Evolutionary conservation across 2,797 vertebrate species (phyloP), one percentile per base, ranked within the genome.

Genomic region (Ataeniobius toweri): DNA sequence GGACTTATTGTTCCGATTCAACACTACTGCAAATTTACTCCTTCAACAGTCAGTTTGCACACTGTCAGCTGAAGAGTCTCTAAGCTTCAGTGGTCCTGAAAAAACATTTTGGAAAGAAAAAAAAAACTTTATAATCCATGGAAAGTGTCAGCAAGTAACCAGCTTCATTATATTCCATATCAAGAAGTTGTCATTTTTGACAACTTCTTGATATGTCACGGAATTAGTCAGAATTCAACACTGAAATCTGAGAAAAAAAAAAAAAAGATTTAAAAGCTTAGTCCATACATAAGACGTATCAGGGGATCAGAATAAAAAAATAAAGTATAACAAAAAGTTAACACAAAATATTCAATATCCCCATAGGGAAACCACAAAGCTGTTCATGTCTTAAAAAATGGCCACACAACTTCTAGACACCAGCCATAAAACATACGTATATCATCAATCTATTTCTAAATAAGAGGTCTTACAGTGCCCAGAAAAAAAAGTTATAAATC

Each of bases 1-100:
- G 81, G 80, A 84, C 77, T 79, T 72, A 36, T 3, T 86, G 84
- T 83, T 89, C 85, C 82, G 46, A 71, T 86, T 84, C 75, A 79
- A 31, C 68, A 50, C 48, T n/a, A 41, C 73, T 77, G 73, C 78
- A 61, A 71, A 82, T 85, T 84, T 71, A 80, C 80, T 78, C 75
- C 65, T 63, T 46, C 69, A 36, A 26, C 6, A 68, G 71, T 28
- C 31, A 41, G 2, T 78, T 73, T 41, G 44, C 74, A 61, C 73
- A 75, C 16, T 12, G 26, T 41, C 39, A 28, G 6, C 36, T 59
- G 28, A 41, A 73, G 22, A 69, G 28, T 28, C 39, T 36, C 18
- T 71, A n/a, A 73, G 39, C 13, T 50, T 68, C 18, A 41, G 24
- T 41, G 48, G 36, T 44, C 36, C 39, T 24, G 24, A n/a, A 74